Evolutionary conservation across 2,888 invertebrate species (phyloP), one percentile per base, ranked within the genome.

Genomic region (Tenthredo notha): DNA sequence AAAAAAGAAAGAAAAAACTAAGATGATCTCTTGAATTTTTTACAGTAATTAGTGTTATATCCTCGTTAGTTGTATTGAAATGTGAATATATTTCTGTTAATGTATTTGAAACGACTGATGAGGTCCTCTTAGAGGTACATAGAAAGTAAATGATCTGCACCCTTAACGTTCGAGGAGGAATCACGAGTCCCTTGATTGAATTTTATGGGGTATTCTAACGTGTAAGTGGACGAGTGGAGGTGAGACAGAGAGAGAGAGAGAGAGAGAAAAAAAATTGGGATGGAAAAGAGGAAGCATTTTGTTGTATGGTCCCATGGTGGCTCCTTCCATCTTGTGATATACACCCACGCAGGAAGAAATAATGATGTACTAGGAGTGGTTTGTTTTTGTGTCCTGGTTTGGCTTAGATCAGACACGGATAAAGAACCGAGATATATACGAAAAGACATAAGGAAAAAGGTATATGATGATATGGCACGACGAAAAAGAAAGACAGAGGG

Each of bases 291-390:
- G 77, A 50, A 77, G 77, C 50, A 74, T 54, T 77, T 77, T 40
- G 47, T 29, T 40, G 25, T 6, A n/a, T 25, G 77, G 15, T 54
- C 33, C 18, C 29, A 54, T 18, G 15, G 50, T 54, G 21, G 74
- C 77, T 2, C 75, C 33, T 77, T 77, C 33, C 54, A 77, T 18
- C 6, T 50, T 54, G 37, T 40, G 77, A 77, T 33, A 77, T 33
- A 77, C 84, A 77, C 75, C 75, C 40, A 40, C 58, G 37, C 29
- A 12, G 25, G 9, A 54, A 78, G 40, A 84, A 84, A 84, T 84
- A 84, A 84, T 84, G 75, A 84, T 61, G 67, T 29, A 43, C n/a
- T n/a, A 84, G 58, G 37, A 50, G 65, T 61, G 33, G 84, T 40
- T 84, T 65, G 61, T 61, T 77, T 77, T 77, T 80, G 58, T 40